These are phyloP conservation scores for Takifugu flavidus DNA, from an alignment of 2,113 vertebrate species.

Conservation along the genomic window DNA sequence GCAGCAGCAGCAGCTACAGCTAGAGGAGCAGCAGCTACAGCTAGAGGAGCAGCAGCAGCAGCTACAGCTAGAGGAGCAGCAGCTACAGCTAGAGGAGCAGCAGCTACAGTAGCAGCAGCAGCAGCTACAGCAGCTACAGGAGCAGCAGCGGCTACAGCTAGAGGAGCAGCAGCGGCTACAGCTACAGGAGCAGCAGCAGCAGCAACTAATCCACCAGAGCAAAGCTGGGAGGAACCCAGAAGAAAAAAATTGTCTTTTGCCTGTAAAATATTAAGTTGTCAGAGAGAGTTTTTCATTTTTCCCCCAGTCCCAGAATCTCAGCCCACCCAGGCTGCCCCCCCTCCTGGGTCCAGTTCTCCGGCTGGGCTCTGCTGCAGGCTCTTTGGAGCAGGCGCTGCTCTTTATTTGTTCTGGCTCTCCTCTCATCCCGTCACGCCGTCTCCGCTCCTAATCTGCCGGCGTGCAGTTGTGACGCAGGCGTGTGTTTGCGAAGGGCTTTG, in stretches of 20 bases:
- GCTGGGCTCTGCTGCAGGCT: constrained; percentile 17
- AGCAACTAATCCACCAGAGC: neutral
- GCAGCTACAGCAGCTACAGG: too few relatives aligned
- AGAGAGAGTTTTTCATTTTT: constrained; percentile 28
- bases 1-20: too few relatives aligned
- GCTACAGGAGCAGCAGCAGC: neutral
- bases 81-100: neutral
- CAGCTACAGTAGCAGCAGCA: too few relatives aligned
- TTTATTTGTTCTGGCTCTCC: constrained; percentile 49
- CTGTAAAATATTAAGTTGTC: constrained; percentile 27
- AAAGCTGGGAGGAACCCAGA: constrained; percentile 13
- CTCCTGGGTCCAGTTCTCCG: constrained; percentile 26
- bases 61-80: neutral
- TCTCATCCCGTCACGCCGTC: constrained; percentile 35
- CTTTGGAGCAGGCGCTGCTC: constrained; percentile 20
- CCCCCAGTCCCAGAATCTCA: constrained; percentile 31
- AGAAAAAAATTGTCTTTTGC: constrained; percentile 3
- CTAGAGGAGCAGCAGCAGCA: too few relatives aligned
- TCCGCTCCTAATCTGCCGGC: constrained; percentile 38
- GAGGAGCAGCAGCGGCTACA: too few relatives aligned
- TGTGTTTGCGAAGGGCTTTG: constrained; percentile 22
- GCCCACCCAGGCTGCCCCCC: constrained; percentile 50
- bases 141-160: too few relatives aligned
- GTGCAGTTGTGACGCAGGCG: constrained; percentile 20
- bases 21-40: too few relatives aligned